A percentile compares a stretch with the other conserved stretches of the same genome.
These are phyloP conservation scores for Mesorhabditis spiculigera DNA, from an alignment of 2,888 invertebrate species.

Conservation along the genomic window DNA sequence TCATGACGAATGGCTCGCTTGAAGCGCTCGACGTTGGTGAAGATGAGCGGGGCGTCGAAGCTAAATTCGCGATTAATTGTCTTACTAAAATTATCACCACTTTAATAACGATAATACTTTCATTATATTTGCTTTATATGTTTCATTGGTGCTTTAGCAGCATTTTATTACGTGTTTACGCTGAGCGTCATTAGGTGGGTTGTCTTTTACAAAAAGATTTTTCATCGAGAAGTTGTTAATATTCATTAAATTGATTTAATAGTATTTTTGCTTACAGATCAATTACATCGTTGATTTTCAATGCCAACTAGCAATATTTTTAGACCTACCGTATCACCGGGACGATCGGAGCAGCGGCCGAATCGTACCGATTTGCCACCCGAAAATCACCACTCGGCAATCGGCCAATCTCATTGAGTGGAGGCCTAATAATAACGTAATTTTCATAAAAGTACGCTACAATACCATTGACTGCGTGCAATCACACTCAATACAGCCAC, in stretches of 20 bases:
- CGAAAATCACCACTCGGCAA: slow-evolving; percentile 15
- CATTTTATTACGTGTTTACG: too few species aligned
- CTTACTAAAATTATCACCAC: too few species aligned
- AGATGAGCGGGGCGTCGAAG: slow-evolving; percentile 62
- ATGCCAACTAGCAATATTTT: too few species aligned
- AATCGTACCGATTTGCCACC: slow-evolving; percentile 16
- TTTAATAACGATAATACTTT: neutral
- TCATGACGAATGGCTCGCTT: slow-evolving; percentile 27
- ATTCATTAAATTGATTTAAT: too few species aligned
- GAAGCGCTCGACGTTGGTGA: slow-evolving; percentile 62
- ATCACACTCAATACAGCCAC: slow-evolving; percentile 75
- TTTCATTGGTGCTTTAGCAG: neutral
- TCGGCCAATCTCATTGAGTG: slow-evolving; percentile 20
- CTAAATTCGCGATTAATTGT: slow-evolving; percentile 20
- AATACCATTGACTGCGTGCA: slow-evolving; percentile 63
- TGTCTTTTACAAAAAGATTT: neutral
- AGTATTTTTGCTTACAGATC: too few species aligned
- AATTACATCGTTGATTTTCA: too few species aligned
- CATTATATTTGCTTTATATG: neutral
- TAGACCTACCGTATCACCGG: neutral
- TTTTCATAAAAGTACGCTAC: neutral
- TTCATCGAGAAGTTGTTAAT: too few species aligned
- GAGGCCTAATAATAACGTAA: slow-evolving; percentile 15
- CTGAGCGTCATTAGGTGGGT: neutral
- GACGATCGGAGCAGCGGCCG: slow-evolving; percentile 12